Base-by-base conservation (phyloP, 2,113 vertebrate genomes). In the Lamprologus lemairii region DNA sequence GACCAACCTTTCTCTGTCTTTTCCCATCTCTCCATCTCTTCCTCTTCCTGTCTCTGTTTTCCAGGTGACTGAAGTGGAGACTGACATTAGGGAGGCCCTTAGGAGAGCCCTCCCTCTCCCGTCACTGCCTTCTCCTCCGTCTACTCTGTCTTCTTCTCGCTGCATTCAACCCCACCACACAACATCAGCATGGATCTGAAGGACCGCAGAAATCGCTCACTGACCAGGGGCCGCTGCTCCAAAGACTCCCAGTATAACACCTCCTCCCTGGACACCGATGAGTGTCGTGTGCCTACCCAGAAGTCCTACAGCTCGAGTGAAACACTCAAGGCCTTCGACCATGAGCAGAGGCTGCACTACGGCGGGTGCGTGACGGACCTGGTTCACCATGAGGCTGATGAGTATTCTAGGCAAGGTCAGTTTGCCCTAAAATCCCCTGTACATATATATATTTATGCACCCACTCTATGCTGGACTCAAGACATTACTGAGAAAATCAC, bases 251-350 rank as follows among this genome's bases (percentile, higher is more conserved):
- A 97, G 91, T 99, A 98, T 86, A 98, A 97, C 1, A 97, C 97
- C 51, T 97, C 98, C 14, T 98, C 98, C 14, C 95, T 99, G 95
- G 98, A 99, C 90, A 94, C 96, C 1, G 98, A 99, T 4, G 98
- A 98, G 93, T 98, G 98, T 89, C 97, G 98, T 2, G 98, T 99
- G 54, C 98, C 98, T 47, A 99, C 98, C 0, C 98, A 99, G 96
- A 99, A 99, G 88, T 99, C 98, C 19, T 99, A 99, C 93, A 99
- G 98, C 96, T 99, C 99, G 90, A 99, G 98, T 1, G 98, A 99
- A 96, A 99, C 98, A 0, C 97, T 99, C 45, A 99, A 99, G 93
- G 99, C 98, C 0, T 99, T 98, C 3, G 98, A 99, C 89, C 98
- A 99, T 0, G 98, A 99, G 87, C 96, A 97, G 92, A 97, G 98